phyloP scores from a whole-genome alignment of 1,140 invertebrate genomes.

The Psix sp. region DNA sequence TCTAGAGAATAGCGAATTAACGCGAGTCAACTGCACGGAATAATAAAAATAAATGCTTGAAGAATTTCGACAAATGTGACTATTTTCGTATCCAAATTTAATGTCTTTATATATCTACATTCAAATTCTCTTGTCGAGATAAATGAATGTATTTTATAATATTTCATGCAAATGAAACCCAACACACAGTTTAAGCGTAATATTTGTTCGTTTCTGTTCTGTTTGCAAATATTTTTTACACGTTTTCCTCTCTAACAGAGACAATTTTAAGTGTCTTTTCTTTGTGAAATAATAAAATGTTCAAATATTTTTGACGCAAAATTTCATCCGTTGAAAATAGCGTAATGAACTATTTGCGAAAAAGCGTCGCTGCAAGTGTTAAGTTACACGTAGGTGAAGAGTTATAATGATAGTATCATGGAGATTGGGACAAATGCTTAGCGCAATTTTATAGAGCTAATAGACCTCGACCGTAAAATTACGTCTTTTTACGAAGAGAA shows the following conservation, averaged over 20 bases:
- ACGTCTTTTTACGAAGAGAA: too few relatives aligned
- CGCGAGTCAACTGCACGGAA: conserved; percentile 48
- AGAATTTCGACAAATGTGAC: conserved; percentile 21
- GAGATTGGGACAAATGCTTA: conserved; percentile 41
- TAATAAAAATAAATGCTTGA: conserved; percentile 54
- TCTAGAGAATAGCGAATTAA: conserved; percentile 56
- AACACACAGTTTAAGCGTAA: too few relatives aligned
- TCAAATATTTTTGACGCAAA: too few relatives aligned
- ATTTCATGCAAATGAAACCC: conserved; percentile 36
- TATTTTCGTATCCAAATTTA: conserved; percentile 17
- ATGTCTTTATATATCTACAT: conserved; percentile 6
- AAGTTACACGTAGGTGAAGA: conserved; percentile 22
- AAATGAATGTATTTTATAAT: conserved; percentile 24
- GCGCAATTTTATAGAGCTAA: conserved; percentile 27
- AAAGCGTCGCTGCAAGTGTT: conserved; percentile 6
- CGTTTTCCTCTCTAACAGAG: too few relatives aligned
- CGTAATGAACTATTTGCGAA: conserved; percentile 4
- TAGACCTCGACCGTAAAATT: too few relatives aligned
- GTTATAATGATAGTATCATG: conserved; percentile 37
- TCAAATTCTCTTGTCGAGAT: conserved; percentile 12
- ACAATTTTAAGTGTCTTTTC: too few relatives aligned
- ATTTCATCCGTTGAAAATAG: too few relatives aligned
- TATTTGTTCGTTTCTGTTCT: too few relatives aligned
- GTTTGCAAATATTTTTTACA: too few relatives aligned
- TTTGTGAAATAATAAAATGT: too few relatives aligned